Conservation (phyloP, 2,888 invertebrate genomes). For the Ernsta delagoae region DNA sequence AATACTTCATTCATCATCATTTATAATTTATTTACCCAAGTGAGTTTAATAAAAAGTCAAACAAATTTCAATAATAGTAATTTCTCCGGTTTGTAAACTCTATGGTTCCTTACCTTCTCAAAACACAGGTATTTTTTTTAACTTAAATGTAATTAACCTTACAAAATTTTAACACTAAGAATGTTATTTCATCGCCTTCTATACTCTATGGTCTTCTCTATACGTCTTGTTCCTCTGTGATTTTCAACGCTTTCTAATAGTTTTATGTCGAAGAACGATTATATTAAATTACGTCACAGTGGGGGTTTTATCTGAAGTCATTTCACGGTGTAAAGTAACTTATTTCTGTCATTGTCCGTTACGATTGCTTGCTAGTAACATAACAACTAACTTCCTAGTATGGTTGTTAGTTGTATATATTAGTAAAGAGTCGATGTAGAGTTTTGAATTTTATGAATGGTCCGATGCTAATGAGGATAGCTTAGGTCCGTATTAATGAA, state of each 20-base stretch:
- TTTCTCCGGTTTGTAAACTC: too few relatives aligned
- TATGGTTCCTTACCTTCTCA: too few relatives aligned
- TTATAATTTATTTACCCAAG: too few relatives aligned
- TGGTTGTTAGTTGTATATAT: neutral
- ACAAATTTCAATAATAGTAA: too few relatives aligned
- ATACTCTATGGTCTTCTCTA: conserved; percentile 12
- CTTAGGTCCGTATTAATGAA: too few relatives aligned
- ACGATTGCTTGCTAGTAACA: conserved; percentile 5
- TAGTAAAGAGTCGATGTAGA: neutral
- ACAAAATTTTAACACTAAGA: too few relatives aligned
- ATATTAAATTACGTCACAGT: conserved; percentile 36
- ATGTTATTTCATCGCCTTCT: neutral
- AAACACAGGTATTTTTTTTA: too few relatives aligned
- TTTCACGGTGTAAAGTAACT: conserved; percentile 36
- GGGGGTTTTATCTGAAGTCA: conserved; percentile 31
- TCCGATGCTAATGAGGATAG: too few relatives aligned
- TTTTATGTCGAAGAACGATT: conserved; percentile 36
- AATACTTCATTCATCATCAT: too few relatives aligned
- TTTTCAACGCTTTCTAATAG: conserved; percentile 38
- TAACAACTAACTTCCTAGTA: conserved; percentile 2
- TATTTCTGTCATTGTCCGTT: conserved; percentile 33
- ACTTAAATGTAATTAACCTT: too few relatives aligned
- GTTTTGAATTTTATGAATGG: too few relatives aligned
- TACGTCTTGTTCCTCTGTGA: conserved; percentile 16
- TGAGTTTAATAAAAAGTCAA: too few relatives aligned